phyloP scores from a whole-genome alignment of 92 coral and sea anemone genomes.

The Virgularia gustaviana region DNA sequence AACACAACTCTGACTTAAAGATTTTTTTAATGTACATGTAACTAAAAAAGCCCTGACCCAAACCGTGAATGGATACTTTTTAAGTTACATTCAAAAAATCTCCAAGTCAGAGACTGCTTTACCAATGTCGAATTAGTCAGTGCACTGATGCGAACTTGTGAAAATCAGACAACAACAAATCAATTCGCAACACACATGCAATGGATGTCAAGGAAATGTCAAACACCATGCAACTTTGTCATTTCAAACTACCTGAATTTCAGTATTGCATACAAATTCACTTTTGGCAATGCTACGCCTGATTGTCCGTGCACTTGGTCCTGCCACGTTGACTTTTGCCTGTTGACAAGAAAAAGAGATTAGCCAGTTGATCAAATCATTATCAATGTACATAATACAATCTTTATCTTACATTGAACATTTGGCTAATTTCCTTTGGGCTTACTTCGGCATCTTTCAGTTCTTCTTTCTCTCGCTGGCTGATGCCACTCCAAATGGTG shows the following conservation, averaged over 20 bases:
- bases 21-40: no score
- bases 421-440: conserved; percentile 21
- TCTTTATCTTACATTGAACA: background rate
- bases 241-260: conserved; percentile 36
- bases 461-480: conserved; percentile 22
- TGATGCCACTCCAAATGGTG: conserved; percentile 29
- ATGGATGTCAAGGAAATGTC: background rate
- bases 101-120: no score
- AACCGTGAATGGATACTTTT: no score
- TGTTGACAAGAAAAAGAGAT: background rate
- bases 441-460: conserved; percentile 22
- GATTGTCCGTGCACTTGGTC: conserved; percentile 17
- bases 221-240: background rate
- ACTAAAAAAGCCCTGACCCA: no score
- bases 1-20: no score
- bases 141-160: no score
- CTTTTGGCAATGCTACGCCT: conserved; percentile 21
- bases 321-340: conserved; percentile 38
- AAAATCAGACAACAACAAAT: no score
- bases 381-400: background rate
- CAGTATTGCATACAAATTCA: conserved; percentile 12
- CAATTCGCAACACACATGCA: background rate
- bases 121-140: no score
- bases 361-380: background rate
- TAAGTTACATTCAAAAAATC: no score